Evolutionary conservation across 2,888 invertebrate species (phyloP).

Genomic region (Mallateleia sp.): DNA sequence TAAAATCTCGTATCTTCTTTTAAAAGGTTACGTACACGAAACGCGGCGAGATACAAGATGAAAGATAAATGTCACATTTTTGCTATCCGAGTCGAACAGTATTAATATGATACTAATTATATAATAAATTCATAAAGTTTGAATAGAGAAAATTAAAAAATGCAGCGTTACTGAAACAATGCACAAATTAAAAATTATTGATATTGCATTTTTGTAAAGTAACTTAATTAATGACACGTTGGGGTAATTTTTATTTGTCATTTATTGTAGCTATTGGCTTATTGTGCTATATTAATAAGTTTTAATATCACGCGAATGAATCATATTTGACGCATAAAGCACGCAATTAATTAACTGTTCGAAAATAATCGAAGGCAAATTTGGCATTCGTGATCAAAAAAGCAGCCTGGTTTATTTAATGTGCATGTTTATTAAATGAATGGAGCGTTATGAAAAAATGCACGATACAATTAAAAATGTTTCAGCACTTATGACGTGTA

Average conservation of each 20-base stretch:
- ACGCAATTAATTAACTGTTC: conserved; percentile 14
- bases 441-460: no score
- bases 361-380: no score
- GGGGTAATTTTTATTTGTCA: neutral
- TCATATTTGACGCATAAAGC: conserved; percentile 22
- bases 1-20: conserved; percentile 21
- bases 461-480: no score
- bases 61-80: conserved; percentile 22
- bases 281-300: neutral
- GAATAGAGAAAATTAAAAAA: neutral
- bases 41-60: neutral
- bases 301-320: conserved; percentile 6
- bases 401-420: no score
- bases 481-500: no score
- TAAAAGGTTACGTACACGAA: neutral
- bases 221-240: neutral
- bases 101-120: conserved; percentile 12
- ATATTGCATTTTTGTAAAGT: neutral
- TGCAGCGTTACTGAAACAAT: neutral
- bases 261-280: neutral
- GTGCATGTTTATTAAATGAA: no score
- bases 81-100: neutral
- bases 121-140: conserved; percentile 3
- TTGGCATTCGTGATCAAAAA: no score
- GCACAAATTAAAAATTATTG: neutral